Evolutionary conservation across 2,888 invertebrate species (phyloP), one percentile per base, ranked within the genome.

Genomic region (Agrochola lychnidis): DNA sequence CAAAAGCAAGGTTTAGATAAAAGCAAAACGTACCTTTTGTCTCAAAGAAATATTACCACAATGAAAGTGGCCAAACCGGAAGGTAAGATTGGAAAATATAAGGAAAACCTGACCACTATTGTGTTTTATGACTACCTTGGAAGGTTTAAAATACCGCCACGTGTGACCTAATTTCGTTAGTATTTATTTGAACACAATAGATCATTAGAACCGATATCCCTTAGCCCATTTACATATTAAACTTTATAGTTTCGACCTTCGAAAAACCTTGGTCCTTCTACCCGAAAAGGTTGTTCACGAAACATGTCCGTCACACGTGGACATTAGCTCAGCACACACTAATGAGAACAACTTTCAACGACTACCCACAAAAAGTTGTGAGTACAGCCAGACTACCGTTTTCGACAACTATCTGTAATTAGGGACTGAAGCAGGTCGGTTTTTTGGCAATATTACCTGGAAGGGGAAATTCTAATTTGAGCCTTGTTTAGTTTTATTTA

Each of bases 351-450:
- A 83, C 72, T 85, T 82, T 72, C 74, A 61, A 61, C 83, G 67
- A 72, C 73, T 78, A 70, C 71, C 85, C 85, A n/a, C 82, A 73
- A 66, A 72, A 78, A 85, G 85, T 83, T 83, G 70, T 59, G n/a
- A 78, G 69, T 74, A 67, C 67, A 42, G 74, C 78, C 82, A 78
- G 70, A 70, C 72, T 77, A 67, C 73, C 69, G 61, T 36, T 71
- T 66, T 66, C 70, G 56, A 73, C 85, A 85, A 83, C 85, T 85
- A 78, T 70, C 73, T 61, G 83, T 83, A 85, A 83, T 83, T 83
- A 83, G 67, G 71, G 73, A 61, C 53, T 51, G 45, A 61, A 63
- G 61, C 36, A n/a, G 59, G 14, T 66, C 25, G 12, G 73, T 74
- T 83, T 84, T 84, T 83, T 82, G 74, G 72, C 78, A 74, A 72